Percentiles rank a stretch among this genome's conserved stretches.
phyloP scores from a whole-genome alignment of 2,797 vertebrate genomes.

The Anguilla obscura region DNA sequence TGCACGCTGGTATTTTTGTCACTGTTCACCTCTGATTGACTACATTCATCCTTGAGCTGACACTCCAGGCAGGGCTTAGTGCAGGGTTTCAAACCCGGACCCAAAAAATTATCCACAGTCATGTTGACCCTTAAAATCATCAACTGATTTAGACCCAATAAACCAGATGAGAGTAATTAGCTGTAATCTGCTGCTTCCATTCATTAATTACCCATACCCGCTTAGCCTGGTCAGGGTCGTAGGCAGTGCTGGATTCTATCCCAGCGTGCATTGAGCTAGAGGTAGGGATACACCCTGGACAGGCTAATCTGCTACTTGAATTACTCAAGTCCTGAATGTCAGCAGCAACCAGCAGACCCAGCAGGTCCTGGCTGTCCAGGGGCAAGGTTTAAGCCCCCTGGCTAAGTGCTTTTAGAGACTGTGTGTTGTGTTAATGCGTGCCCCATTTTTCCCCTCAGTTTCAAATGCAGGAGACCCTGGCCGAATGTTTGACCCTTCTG shows the following conservation, averaged over 20 bases:
- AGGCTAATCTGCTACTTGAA: background rate
- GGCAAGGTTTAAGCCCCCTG: too few relatives aligned
- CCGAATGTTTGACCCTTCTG: conserved; percentile 70
- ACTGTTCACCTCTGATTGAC: background rate
- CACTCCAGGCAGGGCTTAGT: background rate
- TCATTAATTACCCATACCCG: too few relatives aligned
- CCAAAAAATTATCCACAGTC: too few relatives aligned
- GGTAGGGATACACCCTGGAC: too few relatives aligned
- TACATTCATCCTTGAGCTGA: background rate
- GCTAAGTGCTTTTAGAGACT: background rate
- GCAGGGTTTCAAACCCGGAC: background rate
- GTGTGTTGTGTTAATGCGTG: background rate
- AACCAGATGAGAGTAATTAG: background rate
- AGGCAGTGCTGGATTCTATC: too few relatives aligned
- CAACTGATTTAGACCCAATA: background rate
- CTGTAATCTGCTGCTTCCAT: background rate
- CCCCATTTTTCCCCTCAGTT: conserved; percentile 62
- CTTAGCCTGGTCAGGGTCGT: too few relatives aligned
- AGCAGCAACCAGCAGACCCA: background rate
- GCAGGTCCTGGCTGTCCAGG: background rate
- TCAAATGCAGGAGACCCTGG: conserved; percentile 65
- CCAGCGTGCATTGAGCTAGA: too few relatives aligned
- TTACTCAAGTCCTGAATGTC: background rate
- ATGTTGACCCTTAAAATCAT: background rate
- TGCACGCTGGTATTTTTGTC: background rate